Evolutionary conservation across 2,797 vertebrate species (phyloP).

Genomic region (Stomatorhinus walkeri): DNA sequence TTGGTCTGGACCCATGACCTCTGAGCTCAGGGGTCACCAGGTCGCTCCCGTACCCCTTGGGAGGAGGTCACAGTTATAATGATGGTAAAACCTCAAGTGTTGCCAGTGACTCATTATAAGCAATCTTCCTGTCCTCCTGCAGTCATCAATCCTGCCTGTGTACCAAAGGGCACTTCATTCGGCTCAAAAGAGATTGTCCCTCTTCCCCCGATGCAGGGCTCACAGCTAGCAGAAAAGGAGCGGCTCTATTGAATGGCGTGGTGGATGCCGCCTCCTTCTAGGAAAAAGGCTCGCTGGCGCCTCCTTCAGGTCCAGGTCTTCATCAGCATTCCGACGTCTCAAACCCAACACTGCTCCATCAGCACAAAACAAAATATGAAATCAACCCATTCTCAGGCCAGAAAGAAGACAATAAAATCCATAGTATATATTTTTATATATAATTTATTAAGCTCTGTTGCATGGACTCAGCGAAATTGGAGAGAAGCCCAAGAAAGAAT

Average conservation of each 20-base stretch:
- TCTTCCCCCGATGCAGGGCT: neutral
- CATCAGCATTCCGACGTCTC: constrained; percentile 42
- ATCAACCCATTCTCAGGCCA: constrained; percentile 36
- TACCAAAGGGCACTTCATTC: neutral
- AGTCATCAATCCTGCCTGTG: neutral
- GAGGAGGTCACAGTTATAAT: constrained; percentile 20
- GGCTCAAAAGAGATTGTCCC: neutral
- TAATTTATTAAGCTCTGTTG: constrained; percentile 42
- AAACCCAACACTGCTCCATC: constrained; percentile 42
- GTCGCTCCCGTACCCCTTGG: neutral
- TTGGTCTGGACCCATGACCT: constrained; percentile 27
- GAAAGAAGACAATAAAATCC: constrained; percentile 10
- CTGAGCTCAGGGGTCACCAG: constrained; percentile 11
- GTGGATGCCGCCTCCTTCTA: neutral
- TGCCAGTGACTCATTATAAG: constrained; percentile 8
- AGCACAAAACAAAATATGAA: constrained; percentile 38
- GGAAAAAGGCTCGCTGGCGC: constrained; percentile 30
- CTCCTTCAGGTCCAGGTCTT: constrained; percentile 26
- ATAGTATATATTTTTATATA: constrained; percentile 32
- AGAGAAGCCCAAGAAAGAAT: constrained; percentile 12
- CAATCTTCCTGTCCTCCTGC: neutral
- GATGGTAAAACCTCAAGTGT: neutral
- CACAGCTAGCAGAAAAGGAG: neutral
- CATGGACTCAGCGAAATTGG: constrained; percentile 39
- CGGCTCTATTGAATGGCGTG: neutral